Base-by-base conservation (phyloP, 2,797 vertebrate genomes). In the Sylvia borin region DNA sequence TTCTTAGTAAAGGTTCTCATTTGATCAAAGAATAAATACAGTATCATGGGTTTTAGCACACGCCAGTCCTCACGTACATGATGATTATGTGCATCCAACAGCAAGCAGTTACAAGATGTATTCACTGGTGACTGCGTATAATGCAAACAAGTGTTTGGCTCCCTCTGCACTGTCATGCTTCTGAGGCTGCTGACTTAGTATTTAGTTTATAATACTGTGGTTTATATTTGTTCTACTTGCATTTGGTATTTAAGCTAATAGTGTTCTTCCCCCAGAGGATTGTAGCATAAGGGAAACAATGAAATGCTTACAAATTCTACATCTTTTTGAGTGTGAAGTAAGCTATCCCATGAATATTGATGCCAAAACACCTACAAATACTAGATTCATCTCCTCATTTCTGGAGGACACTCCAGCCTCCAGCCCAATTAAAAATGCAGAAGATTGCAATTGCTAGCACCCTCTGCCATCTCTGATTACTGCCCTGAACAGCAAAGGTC, bases 401-500 rank as follows among this genome's bases (percentile, higher is more conserved):
- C 29, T 45, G 27, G 67, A 77, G 57, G 43, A 27, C 42, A 54
- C 24, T 34, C 21, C 40, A 81, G 31, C 17, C 25, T 80, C 38
- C 26, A 71, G n/a, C 58, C 5, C 25, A 83, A 21, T 96, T 73
- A 89, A 91, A 93, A 85, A 90, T 85, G 75, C 58, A 87, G 92
- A 95, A 92, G 96, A 92, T 53, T 96, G 38, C 65, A 92, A 54
- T 4, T 72, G 72, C 40, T 64, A 93, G 8, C 62, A 83, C 61
- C 36, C 31, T 68, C 43, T 89, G 36, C 43, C 66, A 36, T 94
- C 91, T 96, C 89, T 75, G 42, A 85, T 95, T 94, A 94, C 94
- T 84, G 68, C 24, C 51, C 79, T 26, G 51, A 85, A 64, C 62
- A 90, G 55, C 34, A 62, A 89, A 93, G 91, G 81, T 94, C 91